Conservation (phyloP, 2,888 invertebrate genomes). For the Agrilus cyanescens region DNA sequence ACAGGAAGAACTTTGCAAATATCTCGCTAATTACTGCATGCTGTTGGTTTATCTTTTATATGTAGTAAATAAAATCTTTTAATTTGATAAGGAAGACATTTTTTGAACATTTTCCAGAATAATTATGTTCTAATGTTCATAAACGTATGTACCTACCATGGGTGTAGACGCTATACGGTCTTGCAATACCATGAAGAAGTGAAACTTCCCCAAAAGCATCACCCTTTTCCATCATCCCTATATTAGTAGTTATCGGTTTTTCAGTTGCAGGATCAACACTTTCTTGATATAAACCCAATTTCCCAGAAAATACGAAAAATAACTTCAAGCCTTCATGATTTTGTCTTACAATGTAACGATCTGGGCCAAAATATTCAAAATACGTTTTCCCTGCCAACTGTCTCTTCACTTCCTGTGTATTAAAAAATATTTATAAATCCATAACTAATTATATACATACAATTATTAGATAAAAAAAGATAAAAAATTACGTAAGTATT, state of each 20-base stretch:
- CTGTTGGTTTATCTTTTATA: too few species aligned
- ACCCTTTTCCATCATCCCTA: slow-evolving; percentile 43
- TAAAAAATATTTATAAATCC: background rate
- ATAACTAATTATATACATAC: too few species aligned
- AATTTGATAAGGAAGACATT: too few species aligned
- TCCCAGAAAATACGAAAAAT: slow-evolving; percentile 54
- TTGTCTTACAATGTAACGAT: slow-evolving; percentile 49
- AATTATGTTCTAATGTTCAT: background rate
- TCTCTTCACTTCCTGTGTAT: slow-evolving; percentile 43
- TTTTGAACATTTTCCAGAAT: too few species aligned
- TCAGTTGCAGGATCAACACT: slow-evolving; percentile 41
- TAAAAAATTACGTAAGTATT: background rate
- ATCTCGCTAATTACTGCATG: too few species aligned
- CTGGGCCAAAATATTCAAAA: slow-evolving; percentile 48
- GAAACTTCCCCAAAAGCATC: slow-evolving; percentile 58
- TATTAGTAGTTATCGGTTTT: slow-evolving; percentile 35
- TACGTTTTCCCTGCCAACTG: slow-evolving; percentile 48
- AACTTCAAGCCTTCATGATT: slow-evolving; percentile 46
- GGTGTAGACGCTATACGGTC: slow-evolving; percentile 49
- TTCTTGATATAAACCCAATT: slow-evolving; percentile 40
- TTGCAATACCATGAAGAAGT: slow-evolving; percentile 45
- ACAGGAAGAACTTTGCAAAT: too few species aligned
- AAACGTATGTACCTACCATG: slow-evolving; percentile 37
- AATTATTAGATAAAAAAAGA: background rate
- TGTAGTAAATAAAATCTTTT: too few species aligned